These are phyloP conservation scores for Oligia fasciuncula DNA, from an alignment of 2,888 invertebrate genomes.

Conservation along the genomic window DNA sequence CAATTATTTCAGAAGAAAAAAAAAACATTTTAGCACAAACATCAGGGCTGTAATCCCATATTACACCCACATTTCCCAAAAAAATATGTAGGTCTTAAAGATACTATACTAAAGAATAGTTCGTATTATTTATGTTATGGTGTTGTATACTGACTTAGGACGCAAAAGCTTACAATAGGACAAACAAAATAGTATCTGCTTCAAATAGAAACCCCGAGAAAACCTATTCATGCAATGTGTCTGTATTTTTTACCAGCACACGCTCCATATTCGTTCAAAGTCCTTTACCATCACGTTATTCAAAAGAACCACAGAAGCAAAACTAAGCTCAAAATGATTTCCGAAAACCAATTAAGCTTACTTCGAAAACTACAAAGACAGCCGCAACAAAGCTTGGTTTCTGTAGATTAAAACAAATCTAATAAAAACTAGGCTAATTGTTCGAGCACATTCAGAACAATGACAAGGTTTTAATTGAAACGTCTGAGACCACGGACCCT, in stretches of 20 bases:
- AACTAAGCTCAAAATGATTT: constrained; percentile 40
- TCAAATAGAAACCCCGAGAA: not conserved
- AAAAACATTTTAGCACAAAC: not conserved
- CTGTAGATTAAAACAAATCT: constrained; percentile 20
- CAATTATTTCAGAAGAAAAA: not conserved
- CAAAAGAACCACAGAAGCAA: constrained; percentile 19
- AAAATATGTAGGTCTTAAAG: not conserved
- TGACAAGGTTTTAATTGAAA: constrained; percentile 67
- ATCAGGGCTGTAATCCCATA: not conserved
- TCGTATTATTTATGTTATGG: too few species aligned
- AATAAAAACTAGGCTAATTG: constrained; percentile 53
- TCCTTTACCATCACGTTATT: constrained; percentile 12
- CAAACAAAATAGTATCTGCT: not conserved
- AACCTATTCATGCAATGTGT: not conserved
- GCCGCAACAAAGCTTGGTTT: constrained; percentile 36
- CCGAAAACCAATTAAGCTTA: constrained; percentile 54
- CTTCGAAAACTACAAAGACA: constrained; percentile 35
- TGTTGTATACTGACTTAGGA: too few species aligned
- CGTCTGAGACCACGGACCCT: constrained; percentile 55
- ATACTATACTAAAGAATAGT: not conserved
- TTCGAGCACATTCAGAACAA: constrained; percentile 30
- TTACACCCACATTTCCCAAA: not conserved
- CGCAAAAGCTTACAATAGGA: not conserved
- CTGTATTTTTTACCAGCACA: constrained; percentile 6
- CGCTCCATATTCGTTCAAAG: not conserved